Conservation (phyloP, 1,140 invertebrate species). For the Temnothorax curvispinosus region DNA sequence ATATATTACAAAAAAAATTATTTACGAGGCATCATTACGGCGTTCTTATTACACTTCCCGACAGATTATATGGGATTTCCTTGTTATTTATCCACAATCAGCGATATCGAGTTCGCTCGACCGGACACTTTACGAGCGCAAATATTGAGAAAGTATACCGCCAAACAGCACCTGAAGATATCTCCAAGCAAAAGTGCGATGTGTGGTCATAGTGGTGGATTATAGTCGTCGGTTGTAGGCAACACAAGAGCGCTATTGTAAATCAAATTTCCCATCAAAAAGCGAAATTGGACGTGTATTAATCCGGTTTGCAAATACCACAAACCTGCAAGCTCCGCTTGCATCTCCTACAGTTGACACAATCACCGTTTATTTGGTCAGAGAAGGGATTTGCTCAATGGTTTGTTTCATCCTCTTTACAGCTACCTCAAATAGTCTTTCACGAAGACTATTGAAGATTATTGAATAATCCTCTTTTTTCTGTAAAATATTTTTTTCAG, state of each 20-base stretch:
- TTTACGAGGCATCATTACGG: not conserved
- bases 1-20: not conserved
- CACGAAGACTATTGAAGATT: not conserved
- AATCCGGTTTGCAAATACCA: constrained; percentile 14
- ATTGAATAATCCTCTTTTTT: constrained; percentile 14
- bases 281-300: constrained; percentile 42
- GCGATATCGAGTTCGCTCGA: constrained; percentile 11
- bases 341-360: not conserved
- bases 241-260: not conserved
- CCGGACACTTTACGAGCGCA: not conserved
- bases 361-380: constrained; percentile 25
- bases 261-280: constrained; percentile 44
- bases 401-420: constrained; percentile 9
- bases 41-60: not conserved
- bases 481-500: not conserved
- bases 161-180: not conserved
- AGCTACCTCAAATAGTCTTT: not conserved
- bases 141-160: constrained; percentile 28
- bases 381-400: not conserved
- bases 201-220: not conserved
- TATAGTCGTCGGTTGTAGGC: not conserved
- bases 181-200: not conserved
- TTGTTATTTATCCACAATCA: constrained; percentile 24
- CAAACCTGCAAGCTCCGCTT: not conserved
- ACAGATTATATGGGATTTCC: not conserved